Evolutionary conservation across 2,888 invertebrate species (phyloP).

Genomic region (Linhomoeus sp.): DNA sequence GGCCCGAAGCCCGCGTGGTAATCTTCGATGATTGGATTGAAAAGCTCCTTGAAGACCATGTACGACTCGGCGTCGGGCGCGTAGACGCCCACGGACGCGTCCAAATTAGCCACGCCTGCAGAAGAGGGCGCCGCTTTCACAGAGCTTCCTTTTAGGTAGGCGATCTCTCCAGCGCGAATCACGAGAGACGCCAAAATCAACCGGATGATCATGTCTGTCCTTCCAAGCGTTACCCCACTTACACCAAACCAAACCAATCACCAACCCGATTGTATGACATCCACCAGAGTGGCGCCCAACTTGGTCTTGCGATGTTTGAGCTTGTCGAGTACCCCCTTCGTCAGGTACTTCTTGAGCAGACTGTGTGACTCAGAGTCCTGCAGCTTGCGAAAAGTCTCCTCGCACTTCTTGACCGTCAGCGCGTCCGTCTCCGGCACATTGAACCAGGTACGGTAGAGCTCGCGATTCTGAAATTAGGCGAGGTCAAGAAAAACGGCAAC

Average conservation of each 20-base stretch:
- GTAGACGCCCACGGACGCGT: constrained; percentile 87
- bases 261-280: constrained; percentile 76
- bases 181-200: too few relatives aligned
- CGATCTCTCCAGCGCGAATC: too few relatives aligned
- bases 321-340: constrained; percentile 57
- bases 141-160: too few relatives aligned
- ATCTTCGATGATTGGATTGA: constrained; percentile 34
- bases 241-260: too few relatives aligned
- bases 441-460: background rate
- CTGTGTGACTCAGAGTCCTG: constrained; percentile 10
- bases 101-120: constrained; percentile 70
- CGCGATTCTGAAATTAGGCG: background rate
- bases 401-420: constrained; percentile 9
- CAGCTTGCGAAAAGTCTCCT: constrained; percentile 11
- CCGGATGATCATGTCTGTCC: too few relatives aligned
- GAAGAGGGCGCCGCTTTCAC: too few relatives aligned
- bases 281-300: constrained; percentile 73
- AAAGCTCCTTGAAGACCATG: constrained; percentile 35
- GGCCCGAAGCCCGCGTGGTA: constrained; percentile 67
- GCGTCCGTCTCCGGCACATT: constrained; percentile 1
- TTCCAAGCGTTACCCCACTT: too few relatives aligned
- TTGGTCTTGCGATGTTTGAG: constrained; percentile 76
- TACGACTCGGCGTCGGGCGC: constrained; percentile 91
- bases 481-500: too few relatives aligned
- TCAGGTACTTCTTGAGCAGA: constrained; percentile 21